Evolutionary conservation across 2,888 invertebrate genomes (phyloP).

Genomic region (Mechanitis mazaeus): DNA sequence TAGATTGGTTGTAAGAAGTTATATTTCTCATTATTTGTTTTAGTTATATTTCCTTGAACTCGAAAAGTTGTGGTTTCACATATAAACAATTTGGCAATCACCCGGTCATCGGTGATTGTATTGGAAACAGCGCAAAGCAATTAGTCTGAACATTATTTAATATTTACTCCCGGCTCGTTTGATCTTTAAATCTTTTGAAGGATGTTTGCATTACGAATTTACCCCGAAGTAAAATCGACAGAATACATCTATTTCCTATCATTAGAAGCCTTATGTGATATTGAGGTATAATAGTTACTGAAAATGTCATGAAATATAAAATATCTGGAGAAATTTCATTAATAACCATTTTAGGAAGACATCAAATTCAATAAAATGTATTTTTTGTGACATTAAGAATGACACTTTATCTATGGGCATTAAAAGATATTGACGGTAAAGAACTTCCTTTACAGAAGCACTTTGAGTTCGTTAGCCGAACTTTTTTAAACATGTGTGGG

Average conservation of each 20-base stretch:
- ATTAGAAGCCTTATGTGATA: background rate
- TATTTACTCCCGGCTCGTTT: constrained; percentile 38
- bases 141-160: constrained; percentile 46
- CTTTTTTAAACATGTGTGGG: constrained; percentile 29
- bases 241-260: background rate
- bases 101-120: constrained; percentile 12
- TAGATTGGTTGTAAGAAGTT: too few relatives aligned
- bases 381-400: constrained; percentile 9
- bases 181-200: constrained; percentile 31
- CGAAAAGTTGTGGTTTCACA: background rate
- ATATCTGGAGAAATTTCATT: too few relatives aligned
- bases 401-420: constrained; percentile 16
- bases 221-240: background rate
- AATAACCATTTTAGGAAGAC: too few relatives aligned
- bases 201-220: constrained; percentile 13
- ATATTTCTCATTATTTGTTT: background rate
- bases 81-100: constrained; percentile 21
- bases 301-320: too few relatives aligned
- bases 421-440: constrained; percentile 32
- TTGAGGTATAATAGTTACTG: background rate
- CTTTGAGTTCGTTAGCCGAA: constrained; percentile 36
- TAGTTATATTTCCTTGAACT: constrained; percentile 12
- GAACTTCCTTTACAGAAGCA: constrained; percentile 56
- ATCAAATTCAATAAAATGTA: too few relatives aligned
- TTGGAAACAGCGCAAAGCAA: constrained; percentile 36